These are phyloP conservation scores for Fistularia tabacaria DNA, from an alignment of 2,797 vertebrate species.

Conservation along the genomic window DNA sequence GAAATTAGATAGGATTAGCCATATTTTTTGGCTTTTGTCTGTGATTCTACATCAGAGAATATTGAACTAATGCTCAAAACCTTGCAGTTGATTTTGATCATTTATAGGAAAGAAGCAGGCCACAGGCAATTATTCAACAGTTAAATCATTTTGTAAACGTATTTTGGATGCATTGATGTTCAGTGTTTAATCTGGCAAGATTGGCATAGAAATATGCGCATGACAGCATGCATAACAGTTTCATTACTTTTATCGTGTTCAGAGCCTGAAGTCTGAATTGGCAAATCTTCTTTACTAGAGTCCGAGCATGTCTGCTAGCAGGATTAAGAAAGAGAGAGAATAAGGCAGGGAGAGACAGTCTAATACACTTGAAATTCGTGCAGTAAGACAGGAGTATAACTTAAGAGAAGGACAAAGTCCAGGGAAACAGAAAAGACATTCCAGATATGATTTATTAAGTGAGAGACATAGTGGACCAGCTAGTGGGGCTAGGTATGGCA, in stretches of 20 bases:
- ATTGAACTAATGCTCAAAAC: too few species aligned
- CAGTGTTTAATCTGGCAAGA: too few species aligned
- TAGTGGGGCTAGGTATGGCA: background rate
- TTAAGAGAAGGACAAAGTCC: slow-evolving; percentile 16
- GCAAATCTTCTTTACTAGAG: slow-evolving; percentile 82
- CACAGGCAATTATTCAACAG: too few species aligned
- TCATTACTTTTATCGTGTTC: slow-evolving; percentile 82
- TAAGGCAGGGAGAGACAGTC: slow-evolving; percentile 1
- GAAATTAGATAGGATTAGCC: too few species aligned
- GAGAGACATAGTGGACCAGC: background rate
- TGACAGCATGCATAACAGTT: slow-evolving; percentile 77
- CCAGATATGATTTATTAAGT: slow-evolving; percentile 30
- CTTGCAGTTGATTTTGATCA: too few species aligned
- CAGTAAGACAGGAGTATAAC: slow-evolving; percentile 29
- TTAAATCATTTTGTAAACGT: too few species aligned
- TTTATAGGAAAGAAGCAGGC: too few species aligned
- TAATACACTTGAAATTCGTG: slow-evolving; percentile 1
- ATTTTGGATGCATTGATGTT: too few species aligned
- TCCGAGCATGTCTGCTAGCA: slow-evolving; percentile 75
- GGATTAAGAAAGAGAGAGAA: slow-evolving; percentile 64
- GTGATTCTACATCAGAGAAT: too few species aligned
- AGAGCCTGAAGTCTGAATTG: slow-evolving; percentile 81
- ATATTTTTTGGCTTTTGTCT: too few species aligned
- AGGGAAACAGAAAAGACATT: slow-evolving; percentile 20
- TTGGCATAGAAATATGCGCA: slow-evolving; percentile 44